phyloP scores from a whole-genome alignment of 2,113 vertebrate species.

The Chamaetylas fuelleborni region DNA sequence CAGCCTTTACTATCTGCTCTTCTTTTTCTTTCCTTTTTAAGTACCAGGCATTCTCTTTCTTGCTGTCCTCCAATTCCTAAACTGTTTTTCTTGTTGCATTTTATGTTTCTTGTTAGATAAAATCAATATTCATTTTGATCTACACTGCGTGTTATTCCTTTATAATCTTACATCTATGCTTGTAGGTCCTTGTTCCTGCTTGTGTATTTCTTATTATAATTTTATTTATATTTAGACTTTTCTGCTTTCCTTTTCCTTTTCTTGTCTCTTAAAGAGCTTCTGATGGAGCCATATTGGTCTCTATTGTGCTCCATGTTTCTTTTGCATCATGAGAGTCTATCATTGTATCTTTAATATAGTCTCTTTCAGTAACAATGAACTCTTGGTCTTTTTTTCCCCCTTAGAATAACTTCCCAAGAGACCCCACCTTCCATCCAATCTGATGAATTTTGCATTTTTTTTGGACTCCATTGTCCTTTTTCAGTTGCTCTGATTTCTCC shows the following conservation, averaged over 20 bases:
- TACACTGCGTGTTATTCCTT: neutral
- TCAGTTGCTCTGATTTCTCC: neutral
- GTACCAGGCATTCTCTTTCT: neutral
- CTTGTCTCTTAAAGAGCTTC: neutral
- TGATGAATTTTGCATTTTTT: conserved; percentile 17
- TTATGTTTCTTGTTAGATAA: neutral
- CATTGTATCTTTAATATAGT: conserved; percentile 14
- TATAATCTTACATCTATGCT: neutral
- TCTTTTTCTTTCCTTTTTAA: neutral
- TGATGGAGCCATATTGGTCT: neutral
- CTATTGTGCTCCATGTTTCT: neutral
- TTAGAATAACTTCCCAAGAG: conserved; percentile 33
- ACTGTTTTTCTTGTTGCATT: neutral
- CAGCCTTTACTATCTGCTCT: neutral
- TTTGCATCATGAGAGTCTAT: neutral
- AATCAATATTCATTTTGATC: neutral
- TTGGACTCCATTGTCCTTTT: conserved; percentile 14
- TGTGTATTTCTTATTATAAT: neutral
- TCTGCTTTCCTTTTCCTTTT: neutral
- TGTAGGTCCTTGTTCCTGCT: neutral
- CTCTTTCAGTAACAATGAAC: neutral
- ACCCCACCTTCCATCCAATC: conserved; percentile 7
- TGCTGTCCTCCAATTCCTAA: neutral
- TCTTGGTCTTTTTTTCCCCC: neutral
- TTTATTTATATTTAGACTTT: neutral